A percentile compares a stretch with the other conserved stretches of the same genome.
These are phyloP conservation scores for Tachuris rubrigastra DNA, from an alignment of 2,113 vertebrate genomes.

Conservation along the genomic window DNA sequence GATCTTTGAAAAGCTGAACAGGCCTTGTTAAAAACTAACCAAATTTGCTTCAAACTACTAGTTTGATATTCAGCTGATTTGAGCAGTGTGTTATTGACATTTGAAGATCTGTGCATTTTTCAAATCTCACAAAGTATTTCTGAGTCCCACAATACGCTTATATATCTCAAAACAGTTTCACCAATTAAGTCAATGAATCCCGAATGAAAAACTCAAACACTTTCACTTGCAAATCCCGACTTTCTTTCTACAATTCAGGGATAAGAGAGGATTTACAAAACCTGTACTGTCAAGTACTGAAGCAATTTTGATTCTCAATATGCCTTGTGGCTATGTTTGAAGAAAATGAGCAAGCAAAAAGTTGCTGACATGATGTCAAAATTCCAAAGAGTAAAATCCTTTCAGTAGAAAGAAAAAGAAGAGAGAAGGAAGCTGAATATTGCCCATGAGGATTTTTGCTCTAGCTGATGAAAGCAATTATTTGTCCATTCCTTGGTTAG, in stretches of 20 bases:
- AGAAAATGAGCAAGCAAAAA: not conserved
- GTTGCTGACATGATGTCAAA: not conserved
- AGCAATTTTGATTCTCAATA: slow-evolving; percentile 28
- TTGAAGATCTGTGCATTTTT: not conserved
- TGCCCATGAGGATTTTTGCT: not conserved
- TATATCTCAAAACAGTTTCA: slow-evolving; percentile 15
- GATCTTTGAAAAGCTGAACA: not conserved
- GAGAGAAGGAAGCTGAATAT: not conserved
- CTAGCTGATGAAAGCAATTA: not conserved
- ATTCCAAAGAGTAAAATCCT: not conserved
- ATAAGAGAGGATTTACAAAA: slow-evolving; percentile 48
- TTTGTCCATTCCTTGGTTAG: not conserved
- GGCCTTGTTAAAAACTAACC: not conserved
- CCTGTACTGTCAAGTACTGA: not conserved
- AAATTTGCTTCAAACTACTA: not conserved
- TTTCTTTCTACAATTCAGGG: not conserved
- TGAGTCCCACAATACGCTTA: not conserved
- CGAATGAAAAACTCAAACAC: not conserved
- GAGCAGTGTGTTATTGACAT: not conserved
- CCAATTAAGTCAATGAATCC: slow-evolving; percentile 40
- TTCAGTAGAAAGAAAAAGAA: not conserved
- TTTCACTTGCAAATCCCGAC: slow-evolving; percentile 51
- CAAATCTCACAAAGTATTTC: slow-evolving; percentile 21
- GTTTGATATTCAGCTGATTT: not conserved
- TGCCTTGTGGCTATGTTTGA: not conserved